phyloP scores from a whole-genome alignment of 1,140 invertebrate species.

The Melanaphis sacchari region DNA sequence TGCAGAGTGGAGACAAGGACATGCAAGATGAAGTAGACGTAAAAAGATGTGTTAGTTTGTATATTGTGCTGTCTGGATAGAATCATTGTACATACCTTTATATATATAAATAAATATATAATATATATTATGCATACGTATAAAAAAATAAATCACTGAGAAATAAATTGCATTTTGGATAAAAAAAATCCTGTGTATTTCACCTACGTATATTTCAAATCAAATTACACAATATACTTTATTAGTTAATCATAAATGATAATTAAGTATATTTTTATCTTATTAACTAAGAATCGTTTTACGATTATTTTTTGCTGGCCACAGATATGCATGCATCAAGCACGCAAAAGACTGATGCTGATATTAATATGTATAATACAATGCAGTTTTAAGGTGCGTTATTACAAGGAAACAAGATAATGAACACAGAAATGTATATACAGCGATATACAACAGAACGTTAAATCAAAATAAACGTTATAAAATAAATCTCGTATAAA shows the following conservation, averaged over 20 bases:
- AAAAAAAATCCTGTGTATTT: conserved; percentile 11
- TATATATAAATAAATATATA: background rate
- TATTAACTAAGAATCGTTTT: background rate
- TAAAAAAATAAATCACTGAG: conserved; percentile 19
- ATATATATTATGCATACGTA: background rate
- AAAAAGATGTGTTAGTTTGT: conserved; percentile 31
- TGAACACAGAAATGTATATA: background rate
- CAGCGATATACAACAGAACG: background rate
- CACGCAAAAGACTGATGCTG: background rate
- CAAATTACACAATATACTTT: background rate
- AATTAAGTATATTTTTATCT: background rate
- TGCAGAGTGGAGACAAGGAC: conserved; percentile 51
- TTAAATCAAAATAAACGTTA: background rate
- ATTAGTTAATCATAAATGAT: conserved; percentile 10
- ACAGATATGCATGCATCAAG: background rate
- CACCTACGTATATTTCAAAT: conserved; percentile 40
- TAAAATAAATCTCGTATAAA: background rate
- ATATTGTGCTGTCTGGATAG: conserved; percentile 15
- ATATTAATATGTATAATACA: background rate
- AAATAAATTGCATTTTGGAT: conserved; percentile 44
- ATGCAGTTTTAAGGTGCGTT: conserved; percentile 4
- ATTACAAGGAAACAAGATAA: background rate
- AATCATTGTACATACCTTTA: background rate
- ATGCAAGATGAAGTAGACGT: conserved; percentile 34
- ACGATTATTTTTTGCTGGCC: background rate